Base-by-base conservation (phyloP, 64 coral and sea anemone genomes). In the Dendrophyllia cribrosa region DNA sequence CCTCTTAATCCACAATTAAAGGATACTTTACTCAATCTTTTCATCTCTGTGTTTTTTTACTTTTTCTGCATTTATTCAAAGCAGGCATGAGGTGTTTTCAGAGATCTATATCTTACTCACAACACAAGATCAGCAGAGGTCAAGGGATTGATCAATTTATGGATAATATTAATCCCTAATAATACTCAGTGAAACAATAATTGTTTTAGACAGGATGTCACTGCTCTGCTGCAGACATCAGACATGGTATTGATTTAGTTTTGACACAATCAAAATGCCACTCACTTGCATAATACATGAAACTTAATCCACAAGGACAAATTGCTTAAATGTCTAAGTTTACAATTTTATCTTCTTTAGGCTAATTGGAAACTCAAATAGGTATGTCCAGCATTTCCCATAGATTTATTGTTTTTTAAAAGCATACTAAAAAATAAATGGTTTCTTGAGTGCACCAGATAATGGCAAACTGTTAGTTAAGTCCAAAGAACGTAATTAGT, bases 81-180 rank as follows among this genome's bases (percentile, higher is more conserved):
- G 13, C 45, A 75, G 72, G 48, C 45, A n/a, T 13, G 15, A 50
- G 16, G 47, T 8, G 8, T 19, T 51, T 75, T 51, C 0, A 20
- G 66, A n/a, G 22, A 24, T 69, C 66, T 25, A 7, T 9, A 60
- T 79, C 51, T 79, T 56, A 9, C 55, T 60, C 3, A 79, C 53
- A 11, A 79, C 58, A 62, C 26, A 46, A 65, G 19, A 61, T 63
- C n/a, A 67, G 46, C 43, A 51, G 15, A 84, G 60, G 62, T 24
- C 43, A 84, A 66, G 43, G 61, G 45, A 17, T 68, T 67, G 80
- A 84, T 62, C 79, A 43, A n/a, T 82, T 65, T 64, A 8, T 82
- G 65, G 79, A 62, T 82, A 66, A 43, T 49, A 45, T 63, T 47
- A 64, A 82, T 82, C 79, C 59, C 16, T 82, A 48, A 82, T 82